A percentile compares a stretch with the other conserved stretches of the same genome.
Evolutionary conservation across 2,888 invertebrate genomes (phyloP).

Genomic region (Hoplodrina ambigua): DNA sequence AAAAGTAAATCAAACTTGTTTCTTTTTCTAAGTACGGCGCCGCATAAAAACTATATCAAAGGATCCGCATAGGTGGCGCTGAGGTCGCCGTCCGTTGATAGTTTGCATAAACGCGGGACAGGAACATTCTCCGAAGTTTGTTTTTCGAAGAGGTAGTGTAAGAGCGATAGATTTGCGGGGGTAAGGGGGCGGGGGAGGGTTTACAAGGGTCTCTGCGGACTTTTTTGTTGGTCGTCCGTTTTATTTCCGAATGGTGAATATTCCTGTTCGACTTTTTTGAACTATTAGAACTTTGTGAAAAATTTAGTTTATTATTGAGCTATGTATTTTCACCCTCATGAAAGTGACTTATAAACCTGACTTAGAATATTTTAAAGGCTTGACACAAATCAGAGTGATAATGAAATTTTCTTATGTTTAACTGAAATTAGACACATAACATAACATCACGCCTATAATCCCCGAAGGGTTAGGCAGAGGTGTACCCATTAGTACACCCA

Average conservation of each 20-base stretch:
- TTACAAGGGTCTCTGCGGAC: conserved; percentile 10
- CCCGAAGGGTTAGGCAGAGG: too few relatives aligned
- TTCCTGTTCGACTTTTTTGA: conserved; percentile 19
- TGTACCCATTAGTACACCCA: too few relatives aligned
- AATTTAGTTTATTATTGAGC: neutral
- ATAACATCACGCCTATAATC: too few relatives aligned
- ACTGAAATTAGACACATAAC: neutral
- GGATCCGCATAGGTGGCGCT: conserved; percentile 41
- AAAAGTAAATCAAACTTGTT: neutral
- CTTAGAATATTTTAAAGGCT: neutral
- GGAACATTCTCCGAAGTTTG: conserved; percentile 47
- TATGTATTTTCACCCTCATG: neutral
- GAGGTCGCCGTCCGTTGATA: conserved; percentile 37
- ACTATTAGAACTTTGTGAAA: conserved; percentile 13
- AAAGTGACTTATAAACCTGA: neutral
- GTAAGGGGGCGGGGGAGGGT: neutral
- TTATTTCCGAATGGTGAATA: conserved; percentile 24
- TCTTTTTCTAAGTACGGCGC: neutral
- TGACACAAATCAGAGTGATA: neutral
- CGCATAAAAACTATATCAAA: conserved; percentile 21
- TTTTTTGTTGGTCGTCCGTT: conserved; percentile 35
- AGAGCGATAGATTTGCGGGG: conserved; percentile 47
- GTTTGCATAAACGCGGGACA: conserved; percentile 49
- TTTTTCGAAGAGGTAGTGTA: conserved; percentile 43
- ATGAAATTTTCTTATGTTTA: neutral